Evolutionary conservation across 2,113 vertebrate species (phyloP).

Genomic region (Tragelaphus strepsiceros): DNA sequence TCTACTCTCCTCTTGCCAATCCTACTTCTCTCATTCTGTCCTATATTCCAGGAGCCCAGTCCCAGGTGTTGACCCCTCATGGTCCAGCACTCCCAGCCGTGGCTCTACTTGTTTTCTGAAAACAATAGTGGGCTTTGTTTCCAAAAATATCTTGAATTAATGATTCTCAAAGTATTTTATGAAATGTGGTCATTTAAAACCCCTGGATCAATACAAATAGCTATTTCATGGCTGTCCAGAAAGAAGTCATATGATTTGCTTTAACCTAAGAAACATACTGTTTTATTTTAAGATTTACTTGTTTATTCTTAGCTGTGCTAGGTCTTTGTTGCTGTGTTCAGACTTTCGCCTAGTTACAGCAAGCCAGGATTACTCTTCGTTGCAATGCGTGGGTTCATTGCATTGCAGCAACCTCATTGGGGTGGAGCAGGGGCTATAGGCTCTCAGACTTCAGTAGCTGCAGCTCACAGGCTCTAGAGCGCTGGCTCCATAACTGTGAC

Average conservation of each 20-base stretch:
- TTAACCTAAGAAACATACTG: background rate
- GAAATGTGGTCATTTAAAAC: background rate
- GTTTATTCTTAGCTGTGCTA: background rate
- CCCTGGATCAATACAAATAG: background rate
- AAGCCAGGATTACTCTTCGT: background rate
- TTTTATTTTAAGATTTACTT: background rate
- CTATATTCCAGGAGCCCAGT: background rate
- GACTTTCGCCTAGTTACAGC: background rate
- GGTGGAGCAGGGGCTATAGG: background rate
- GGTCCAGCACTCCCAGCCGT: background rate
- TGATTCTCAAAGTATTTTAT: background rate
- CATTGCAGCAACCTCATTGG: background rate
- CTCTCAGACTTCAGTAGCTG: background rate
- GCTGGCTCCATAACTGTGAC: background rate
- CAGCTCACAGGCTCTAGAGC: background rate
- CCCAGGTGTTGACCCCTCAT: background rate
- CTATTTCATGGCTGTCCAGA: background rate
- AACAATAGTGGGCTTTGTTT: background rate
- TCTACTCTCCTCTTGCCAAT: background rate
- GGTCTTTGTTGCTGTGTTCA: background rate
- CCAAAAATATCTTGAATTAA: background rate
- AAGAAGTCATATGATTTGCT: background rate
- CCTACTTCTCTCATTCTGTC: background rate
- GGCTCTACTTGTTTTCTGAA: background rate
- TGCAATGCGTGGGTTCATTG: rapidly evolving